Evolutionary conservation across 2,113 vertebrate genomes (phyloP), one percentile per base, ranked within the genome.

Genomic region (Amazona guildingii): DNA sequence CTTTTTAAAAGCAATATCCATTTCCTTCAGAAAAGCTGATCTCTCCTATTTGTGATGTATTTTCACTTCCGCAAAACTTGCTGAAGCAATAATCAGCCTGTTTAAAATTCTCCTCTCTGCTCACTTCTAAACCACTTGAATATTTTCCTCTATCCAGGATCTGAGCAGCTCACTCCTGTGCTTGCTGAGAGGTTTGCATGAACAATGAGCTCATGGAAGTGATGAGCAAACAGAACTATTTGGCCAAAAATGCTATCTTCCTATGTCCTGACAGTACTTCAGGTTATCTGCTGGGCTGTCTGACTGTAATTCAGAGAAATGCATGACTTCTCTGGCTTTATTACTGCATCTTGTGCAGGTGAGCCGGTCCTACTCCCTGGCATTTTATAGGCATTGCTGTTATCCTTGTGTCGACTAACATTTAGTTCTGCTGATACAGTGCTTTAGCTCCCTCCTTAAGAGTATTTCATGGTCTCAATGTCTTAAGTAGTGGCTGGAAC

Each of bases 61-160:
- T 94, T 94, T 91, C 73, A 61, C 68, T 92, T 95, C 80, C 29
- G 27, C 72, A 57, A 78, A 84, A 92, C 86, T 94, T 94, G 83
- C 93, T 92, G 69, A 96, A 90, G 89, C 86, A 95, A 92, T 89
- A 82, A 91, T 89, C 89, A 87, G 46, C 91, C 83, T 84, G 75
- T 54, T 95, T 59, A 96, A 91, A 92, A 96, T 92, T 95, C 86
- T 93, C 8, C 67, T 77, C 67, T 90, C 64, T 61, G 46, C 64
- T 89, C 43, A 20, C 83, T 92, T 84, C 61, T 82, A 73, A 95
- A 83, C 54, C 54, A 83, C 62, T 95, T 91, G 86, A 91, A 86
- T 92, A 73, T 95, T 95, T 92, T 75, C 69, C 23, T 85, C 44
- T 72, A 13, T 66, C 75, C 74, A 73, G 84, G 31, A 85, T 66